Evolutionary conservation across 1,140 invertebrate species (phyloP), one percentile per base, ranked within the genome.

Genomic region (Psix sp.): DNA sequence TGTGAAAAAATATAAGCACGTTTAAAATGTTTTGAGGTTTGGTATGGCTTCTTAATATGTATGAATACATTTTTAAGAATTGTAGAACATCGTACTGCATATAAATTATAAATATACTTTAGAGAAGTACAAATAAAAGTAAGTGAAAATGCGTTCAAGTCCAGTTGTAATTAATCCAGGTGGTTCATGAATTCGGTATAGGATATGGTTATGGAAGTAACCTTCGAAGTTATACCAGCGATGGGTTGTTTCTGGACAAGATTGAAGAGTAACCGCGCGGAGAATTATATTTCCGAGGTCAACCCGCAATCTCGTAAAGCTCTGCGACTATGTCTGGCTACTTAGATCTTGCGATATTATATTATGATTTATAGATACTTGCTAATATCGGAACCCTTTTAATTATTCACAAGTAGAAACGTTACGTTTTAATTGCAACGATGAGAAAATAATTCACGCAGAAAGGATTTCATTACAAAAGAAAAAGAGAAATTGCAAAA

Each of bases 241-340:
- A 80, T 80, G 75, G 79, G 68, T 70, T 79, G 77, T 74, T 80
- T 52, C 68, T 78, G 77, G 78, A 82, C 79, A 83, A 84, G 82
- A 83, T 83, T 81, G 82, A 84, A 77, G 81, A 81, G 77, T 78
- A 77, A 79, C 80, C 77, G 77, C 78, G 78, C 56, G 62, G 76
- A 80, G 79, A 83, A 80, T 82, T 82, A 84, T 82, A 83, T 79
- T 80, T 83, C 78, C 79, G 81, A 83, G 82, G 82, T 83, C 77
- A 78, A 76, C 67, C 80, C 72, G 60, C 71, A 80, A 78, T 73
- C 77, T 78, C 77, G 70, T 80, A 79, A 79, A 80, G 45, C 26
- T 21, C 40, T 45, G 46, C 29, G 57, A 76, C 54, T 66, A 59
- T 15, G 33, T 56, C 56, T 40, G 24, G 52, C 43, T 45, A 62